Conservation (phyloP, 2,113 vertebrate genomes). For the Tyto alba region DNA sequence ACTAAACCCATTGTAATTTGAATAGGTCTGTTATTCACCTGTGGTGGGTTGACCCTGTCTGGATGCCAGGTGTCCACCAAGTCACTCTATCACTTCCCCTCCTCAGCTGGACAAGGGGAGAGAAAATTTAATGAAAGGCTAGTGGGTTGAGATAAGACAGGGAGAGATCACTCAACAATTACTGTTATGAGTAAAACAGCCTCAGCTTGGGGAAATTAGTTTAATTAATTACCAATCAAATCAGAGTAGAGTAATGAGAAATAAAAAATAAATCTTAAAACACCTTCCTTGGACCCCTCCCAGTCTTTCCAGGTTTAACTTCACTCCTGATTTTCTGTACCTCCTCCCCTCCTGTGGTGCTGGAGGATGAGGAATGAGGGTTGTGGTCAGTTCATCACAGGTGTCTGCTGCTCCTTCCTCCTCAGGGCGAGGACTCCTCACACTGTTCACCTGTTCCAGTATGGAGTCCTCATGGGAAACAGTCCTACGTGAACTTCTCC, state of each 20-base stretch:
- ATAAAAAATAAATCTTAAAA: neutral
- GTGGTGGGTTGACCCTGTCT: neutral
- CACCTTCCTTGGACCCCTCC: neutral
- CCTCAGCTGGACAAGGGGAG: neutral
- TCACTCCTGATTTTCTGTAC: neutral
- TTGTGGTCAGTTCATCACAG: no score
- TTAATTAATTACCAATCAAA: neutral
- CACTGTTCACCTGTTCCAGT: neutral
- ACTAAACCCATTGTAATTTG: neutral
- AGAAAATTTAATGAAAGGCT: neutral
- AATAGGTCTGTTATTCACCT: neutral
- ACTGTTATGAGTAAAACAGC: neutral
- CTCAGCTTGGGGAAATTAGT: neutral
- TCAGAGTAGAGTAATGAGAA: neutral
- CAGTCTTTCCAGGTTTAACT: neutral
- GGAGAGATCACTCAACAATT: neutral
- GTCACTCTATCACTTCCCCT: neutral
- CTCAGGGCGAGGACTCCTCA: neutral
- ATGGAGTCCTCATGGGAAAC: no score
- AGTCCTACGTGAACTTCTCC: neutral
- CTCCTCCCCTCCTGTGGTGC: neutral
- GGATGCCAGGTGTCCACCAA: rapidly evolving
- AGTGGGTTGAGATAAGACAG: rapidly evolving
- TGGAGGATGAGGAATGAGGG: neutral
- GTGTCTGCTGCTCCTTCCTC: neutral